Evolutionary conservation across 2,113 vertebrate genomes (phyloP).

Genomic region (Quiscalus mexicanus): DNA sequence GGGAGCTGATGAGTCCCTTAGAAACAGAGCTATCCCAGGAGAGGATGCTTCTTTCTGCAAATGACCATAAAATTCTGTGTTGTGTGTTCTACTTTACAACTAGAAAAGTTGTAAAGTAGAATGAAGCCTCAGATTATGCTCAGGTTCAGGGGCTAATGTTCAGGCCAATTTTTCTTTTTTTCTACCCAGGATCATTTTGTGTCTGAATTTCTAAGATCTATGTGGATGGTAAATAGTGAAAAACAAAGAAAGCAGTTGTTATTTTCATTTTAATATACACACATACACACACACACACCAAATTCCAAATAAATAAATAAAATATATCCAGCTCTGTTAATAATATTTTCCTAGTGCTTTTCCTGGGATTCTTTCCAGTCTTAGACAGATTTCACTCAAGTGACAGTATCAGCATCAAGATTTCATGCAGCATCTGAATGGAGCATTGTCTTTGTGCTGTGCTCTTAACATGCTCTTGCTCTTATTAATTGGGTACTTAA

Average conservation of each 20-base stretch:
- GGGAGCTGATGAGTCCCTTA: background rate
- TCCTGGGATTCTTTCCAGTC: background rate
- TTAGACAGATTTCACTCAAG: background rate
- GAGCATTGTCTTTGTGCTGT: slow-evolving; percentile 18
- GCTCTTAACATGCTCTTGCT: background rate
- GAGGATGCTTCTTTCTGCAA: background rate
- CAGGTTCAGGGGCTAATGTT: background rate
- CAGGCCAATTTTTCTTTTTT: background rate
- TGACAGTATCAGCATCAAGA: slow-evolving; percentile 45
- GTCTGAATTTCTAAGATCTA: background rate
- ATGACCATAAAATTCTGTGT: background rate
- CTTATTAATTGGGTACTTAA: slow-evolving; percentile 60
- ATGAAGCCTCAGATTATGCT: background rate
- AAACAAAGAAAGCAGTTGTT: background rate
- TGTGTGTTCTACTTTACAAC: too few species aligned
- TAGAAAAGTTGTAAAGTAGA: background rate
- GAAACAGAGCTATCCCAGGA: background rate
- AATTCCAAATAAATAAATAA: background rate
- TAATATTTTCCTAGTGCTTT: background rate
- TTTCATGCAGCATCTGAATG: slow-evolving; percentile 32
- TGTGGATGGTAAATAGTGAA: background rate
- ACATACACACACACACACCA: background rate
- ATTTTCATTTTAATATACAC: background rate
- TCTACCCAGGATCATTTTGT: background rate
- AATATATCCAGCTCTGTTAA: background rate